Base-by-base conservation (phyloP, 35 echinoderm and acorn worm species). In the Hemicentrotus pulcherrimus region DNA sequence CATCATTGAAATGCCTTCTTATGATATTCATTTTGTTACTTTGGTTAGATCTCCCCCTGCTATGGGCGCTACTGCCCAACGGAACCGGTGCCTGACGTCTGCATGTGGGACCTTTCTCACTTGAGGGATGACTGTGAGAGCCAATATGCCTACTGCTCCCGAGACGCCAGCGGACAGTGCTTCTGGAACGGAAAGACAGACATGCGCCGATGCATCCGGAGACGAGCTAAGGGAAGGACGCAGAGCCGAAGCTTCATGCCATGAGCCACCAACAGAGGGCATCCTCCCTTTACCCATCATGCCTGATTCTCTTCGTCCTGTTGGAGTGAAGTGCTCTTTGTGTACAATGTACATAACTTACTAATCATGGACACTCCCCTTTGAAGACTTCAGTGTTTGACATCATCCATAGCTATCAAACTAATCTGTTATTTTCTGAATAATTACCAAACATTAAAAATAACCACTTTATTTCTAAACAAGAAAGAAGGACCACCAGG, bases 151-250 rank as follows among this genome's bases (percentile, higher is more conserved):
- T 85, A 85, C 91, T 97, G 97, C 78, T 46, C 94, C 4, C 60
- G 95, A 47, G 70, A 92, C n/a, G 86, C 48, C 35, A n/a, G 50
- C n/a, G 94, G 90, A 4, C 14, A 96, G 15, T 97, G 97, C 48
- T 28, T 78, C 85, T 97, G 97, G 97, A 86, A 97, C 13, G 78
- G 97, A 47, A 97, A 97, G 71, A 88, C 65, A 32, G 97, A 97
- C 48, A 95, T 95, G 86, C 94, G 78, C n/a, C 47, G 90, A 48
- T 97, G 97, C 31, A 33, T 88, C 28, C 22, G 32, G 41, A 32
- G 47, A n/a, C 86, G 93, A 31, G 47, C 35, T 8, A 94, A 89
- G 50, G 45, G 45, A 32, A 90, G 59, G 18, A 86, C 30, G 11
- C 47, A 47, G 61, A 71, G 59, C 5, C 32, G 47, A 89, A 30